Evolutionary conservation across 2,797 vertebrate genomes (phyloP).

Genomic region (Hipposideros larvatus): DNA sequence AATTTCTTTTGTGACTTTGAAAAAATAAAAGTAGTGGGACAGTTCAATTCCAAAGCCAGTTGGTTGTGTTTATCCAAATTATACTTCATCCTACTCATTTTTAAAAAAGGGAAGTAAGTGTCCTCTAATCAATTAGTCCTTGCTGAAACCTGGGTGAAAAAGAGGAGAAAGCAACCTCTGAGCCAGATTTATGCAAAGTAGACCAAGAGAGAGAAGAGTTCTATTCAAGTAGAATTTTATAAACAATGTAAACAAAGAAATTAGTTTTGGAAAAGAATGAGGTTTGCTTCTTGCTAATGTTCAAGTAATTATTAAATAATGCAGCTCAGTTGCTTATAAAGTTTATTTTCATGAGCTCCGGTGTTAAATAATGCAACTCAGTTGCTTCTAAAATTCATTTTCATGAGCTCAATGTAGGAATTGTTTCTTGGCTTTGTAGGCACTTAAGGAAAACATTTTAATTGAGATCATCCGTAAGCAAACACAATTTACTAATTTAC

Average conservation of each 20-base stretch:
- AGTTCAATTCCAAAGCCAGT: background rate
- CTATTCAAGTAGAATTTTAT: slow-evolving; percentile 57
- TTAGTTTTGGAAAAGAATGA: slow-evolving; percentile 54
- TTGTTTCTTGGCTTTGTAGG: slow-evolving; percentile 63
- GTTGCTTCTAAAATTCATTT: slow-evolving; percentile 64
- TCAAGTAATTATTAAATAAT: slow-evolving; percentile 71
- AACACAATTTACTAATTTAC: slow-evolving; percentile 59
- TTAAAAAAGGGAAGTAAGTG: background rate
- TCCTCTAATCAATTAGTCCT: background rate
- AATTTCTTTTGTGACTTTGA: slow-evolving; percentile 25
- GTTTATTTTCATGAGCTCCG: slow-evolving; percentile 55
- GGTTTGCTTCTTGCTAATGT: slow-evolving; percentile 34
- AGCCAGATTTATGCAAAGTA: slow-evolving; percentile 39
- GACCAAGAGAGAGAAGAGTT: slow-evolving; percentile 47
- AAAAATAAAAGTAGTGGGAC: background rate
- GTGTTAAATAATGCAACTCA: slow-evolving; percentile 71
- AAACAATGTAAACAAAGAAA: slow-evolving; percentile 44
- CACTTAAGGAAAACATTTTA: slow-evolving; percentile 68
- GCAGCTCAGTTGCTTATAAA: slow-evolving; percentile 33
- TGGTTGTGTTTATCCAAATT: background rate
- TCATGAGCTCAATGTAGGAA: slow-evolving; percentile 48
- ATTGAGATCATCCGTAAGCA: slow-evolving; percentile 69
- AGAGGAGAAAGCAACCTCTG: background rate
- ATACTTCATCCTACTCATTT: background rate
- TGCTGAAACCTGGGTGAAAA: slow-evolving; percentile 35